These are phyloP conservation scores for Platichthys stellatus DNA, from an alignment of 2,113 vertebrate genomes.

Conservation along the genomic window DNA sequence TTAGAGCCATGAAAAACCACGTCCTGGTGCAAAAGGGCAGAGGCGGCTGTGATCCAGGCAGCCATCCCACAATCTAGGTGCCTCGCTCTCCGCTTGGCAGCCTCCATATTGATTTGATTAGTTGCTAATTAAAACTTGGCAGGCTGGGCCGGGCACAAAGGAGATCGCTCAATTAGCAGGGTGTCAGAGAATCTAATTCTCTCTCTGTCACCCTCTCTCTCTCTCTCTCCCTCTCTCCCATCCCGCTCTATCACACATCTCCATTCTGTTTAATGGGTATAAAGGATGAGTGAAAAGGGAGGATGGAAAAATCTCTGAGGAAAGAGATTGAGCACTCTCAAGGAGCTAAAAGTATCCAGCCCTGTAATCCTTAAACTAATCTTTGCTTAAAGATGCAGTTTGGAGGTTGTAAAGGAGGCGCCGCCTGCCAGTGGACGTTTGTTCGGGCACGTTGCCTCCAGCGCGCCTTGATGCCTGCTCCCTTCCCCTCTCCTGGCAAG, in stretches of 20 bases:
- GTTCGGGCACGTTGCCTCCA: constrained; percentile 54
- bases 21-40: constrained; percentile 60
- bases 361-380: constrained; percentile 76
- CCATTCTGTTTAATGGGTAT: constrained; percentile 69
- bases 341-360: constrained; percentile 69
- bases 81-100: constrained; percentile 64
- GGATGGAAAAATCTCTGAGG: constrained; percentile 59
- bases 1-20: constrained; percentile 34
- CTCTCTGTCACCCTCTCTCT: constrained; percentile 67
- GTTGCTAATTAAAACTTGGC: constrained; percentile 93
- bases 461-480: constrained; percentile 28
- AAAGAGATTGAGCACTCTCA: constrained; percentile 49
- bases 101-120: constrained; percentile 95
- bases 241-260: constrained; percentile 69
- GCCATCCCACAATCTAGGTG: constrained; percentile 48
- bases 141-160: constrained; percentile 85
- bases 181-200: constrained; percentile 94
- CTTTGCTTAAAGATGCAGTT: constrained; percentile 77
- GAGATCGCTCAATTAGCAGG: constrained; percentile 86
- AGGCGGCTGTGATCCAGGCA: constrained; percentile 60
- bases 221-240: constrained; percentile 34
- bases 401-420: constrained; percentile 60
- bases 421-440: constrained; percentile 54
- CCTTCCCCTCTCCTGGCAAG: constrained; percentile 43
- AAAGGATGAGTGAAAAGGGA: constrained; percentile 63